Percentiles rank a stretch among this genome's conserved stretches.
Conservation (phyloP, 2,888 invertebrate species). For the Drosophila kanekoi region DNA sequence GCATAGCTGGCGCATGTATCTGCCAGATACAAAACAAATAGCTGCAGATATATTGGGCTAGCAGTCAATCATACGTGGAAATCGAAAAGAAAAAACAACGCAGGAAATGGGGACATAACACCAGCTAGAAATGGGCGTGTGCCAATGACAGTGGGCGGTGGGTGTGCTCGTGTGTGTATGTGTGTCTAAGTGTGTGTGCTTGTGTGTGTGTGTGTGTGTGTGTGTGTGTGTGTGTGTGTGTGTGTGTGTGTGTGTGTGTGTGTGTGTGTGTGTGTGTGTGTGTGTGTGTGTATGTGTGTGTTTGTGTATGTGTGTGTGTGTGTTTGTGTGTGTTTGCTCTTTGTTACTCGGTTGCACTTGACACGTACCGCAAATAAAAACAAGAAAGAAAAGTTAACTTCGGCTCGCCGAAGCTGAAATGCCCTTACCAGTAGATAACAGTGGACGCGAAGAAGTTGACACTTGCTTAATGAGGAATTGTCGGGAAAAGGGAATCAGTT, state of each 20-base stretch:
- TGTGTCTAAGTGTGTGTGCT: constrained; percentile 8
- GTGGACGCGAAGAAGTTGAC: neutral
- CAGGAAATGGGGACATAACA: constrained; percentile 16
- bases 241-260: constrained; percentile 26
- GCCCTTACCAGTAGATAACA: neutral
- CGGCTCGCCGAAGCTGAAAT: neutral
- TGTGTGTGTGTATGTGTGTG: constrained; percentile 26
- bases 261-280: too few species aligned
- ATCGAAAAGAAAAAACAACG: constrained; percentile 28
- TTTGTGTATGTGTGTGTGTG: neutral
- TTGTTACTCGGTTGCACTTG: constrained; percentile 61
- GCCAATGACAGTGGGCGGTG: constrained; percentile 14
- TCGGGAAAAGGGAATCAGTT: neutral
- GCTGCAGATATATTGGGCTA: constrained; percentile 43
- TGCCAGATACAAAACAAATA: constrained; percentile 64
- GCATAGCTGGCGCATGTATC: constrained; percentile 55
- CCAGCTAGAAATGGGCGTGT: constrained; percentile 23
- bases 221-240: constrained; percentile 27
- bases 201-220: constrained; percentile 22
- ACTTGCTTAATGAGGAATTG: neutral
- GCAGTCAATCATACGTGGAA: constrained; percentile 62
- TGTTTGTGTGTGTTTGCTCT: constrained; percentile 28
- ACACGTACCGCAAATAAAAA: constrained; percentile 72
- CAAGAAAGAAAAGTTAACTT: constrained; percentile 11
- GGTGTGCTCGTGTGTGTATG: neutral